phyloP scores from a whole-genome alignment of 1,140 invertebrate species.

The Leptopilina boulardi region DNA sequence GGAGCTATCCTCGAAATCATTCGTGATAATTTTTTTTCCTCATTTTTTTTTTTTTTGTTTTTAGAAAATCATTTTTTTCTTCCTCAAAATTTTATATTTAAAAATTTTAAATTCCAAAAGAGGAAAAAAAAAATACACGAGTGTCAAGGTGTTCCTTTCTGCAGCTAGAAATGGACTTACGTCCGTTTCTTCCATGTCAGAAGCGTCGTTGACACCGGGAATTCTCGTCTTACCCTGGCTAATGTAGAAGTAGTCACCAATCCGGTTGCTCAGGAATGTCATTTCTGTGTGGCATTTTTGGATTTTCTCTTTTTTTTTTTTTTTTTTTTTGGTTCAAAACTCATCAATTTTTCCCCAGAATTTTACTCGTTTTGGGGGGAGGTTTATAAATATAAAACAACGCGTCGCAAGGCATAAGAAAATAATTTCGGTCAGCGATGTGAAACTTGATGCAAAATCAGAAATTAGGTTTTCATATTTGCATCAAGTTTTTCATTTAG shows the following conservation, averaged over 20 bases:
- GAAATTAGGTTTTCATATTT: no score
- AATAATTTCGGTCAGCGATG: not conserved
- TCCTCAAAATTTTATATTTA: not conserved
- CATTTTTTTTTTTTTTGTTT: not conserved
- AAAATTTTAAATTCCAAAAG: not conserved
- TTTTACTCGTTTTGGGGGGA: no score
- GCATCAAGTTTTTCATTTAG: not conserved
- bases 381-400: no score
- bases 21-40: conserved; percentile 43
- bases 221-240: conserved; percentile 94
- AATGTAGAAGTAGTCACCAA: conserved; percentile 91
- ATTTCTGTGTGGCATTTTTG: conserved; percentile 80
- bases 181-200: conserved; percentile 94
- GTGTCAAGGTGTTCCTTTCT: not conserved
- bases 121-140: not conserved
- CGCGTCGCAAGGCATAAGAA: not conserved
- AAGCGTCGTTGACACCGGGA: conserved; percentile 94
- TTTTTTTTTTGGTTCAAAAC: conserved; percentile 4
- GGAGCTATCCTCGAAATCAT: conserved; percentile 52
- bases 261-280: conserved; percentile 89
- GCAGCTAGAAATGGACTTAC: conserved; percentile 82
- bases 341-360: no score
- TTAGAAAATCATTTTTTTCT: no score
- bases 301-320: conserved; percentile 22
- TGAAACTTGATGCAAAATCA: no score